These are phyloP conservation scores for Orthosia incerta DNA, from an alignment of 2,888 invertebrate species.

Conservation along the genomic window DNA sequence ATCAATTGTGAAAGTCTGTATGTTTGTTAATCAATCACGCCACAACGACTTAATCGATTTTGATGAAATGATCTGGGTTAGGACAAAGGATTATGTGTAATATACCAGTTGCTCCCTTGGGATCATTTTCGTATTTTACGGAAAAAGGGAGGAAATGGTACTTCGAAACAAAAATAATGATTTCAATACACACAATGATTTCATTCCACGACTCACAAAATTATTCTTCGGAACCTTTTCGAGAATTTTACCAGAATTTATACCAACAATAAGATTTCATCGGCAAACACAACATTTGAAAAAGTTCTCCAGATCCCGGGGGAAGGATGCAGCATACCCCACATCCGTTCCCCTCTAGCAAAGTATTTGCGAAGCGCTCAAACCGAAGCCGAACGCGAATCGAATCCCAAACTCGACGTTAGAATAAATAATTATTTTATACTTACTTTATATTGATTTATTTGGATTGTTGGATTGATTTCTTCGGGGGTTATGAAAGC, in stretches of 20 bases:
- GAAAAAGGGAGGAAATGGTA: no score
- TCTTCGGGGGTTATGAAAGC: slow-evolving; percentile 1
- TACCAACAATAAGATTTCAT: slow-evolving; percentile 46
- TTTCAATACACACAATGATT: neutral
- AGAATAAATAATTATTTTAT: slow-evolving; percentile 65
- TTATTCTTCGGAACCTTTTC: neutral
- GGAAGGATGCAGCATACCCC: slow-evolving; percentile 52
- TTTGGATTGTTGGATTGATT: slow-evolving; percentile 46
- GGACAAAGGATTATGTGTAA: neutral
- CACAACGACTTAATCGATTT: neutral
- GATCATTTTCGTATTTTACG: no score
- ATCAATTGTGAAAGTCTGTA: neutral
- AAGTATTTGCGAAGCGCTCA: slow-evolving; percentile 70
- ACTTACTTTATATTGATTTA: slow-evolving; percentile 56
- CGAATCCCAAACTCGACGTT: slow-evolving; percentile 55
- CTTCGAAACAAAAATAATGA: neutral
- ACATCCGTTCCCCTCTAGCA: slow-evolving; percentile 55
- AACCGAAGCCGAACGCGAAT: slow-evolving; percentile 47
- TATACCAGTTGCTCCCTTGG: no score
- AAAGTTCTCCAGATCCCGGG: slow-evolving; percentile 39
- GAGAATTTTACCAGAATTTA: slow-evolving; percentile 12
- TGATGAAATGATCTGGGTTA: neutral
- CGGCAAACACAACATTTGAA: slow-evolving; percentile 47
- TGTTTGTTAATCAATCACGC: neutral
- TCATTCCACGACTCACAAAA: neutral